Base-by-base conservation (phyloP, 1,140 invertebrate species). In the Sminthurinus signatus region DNA sequence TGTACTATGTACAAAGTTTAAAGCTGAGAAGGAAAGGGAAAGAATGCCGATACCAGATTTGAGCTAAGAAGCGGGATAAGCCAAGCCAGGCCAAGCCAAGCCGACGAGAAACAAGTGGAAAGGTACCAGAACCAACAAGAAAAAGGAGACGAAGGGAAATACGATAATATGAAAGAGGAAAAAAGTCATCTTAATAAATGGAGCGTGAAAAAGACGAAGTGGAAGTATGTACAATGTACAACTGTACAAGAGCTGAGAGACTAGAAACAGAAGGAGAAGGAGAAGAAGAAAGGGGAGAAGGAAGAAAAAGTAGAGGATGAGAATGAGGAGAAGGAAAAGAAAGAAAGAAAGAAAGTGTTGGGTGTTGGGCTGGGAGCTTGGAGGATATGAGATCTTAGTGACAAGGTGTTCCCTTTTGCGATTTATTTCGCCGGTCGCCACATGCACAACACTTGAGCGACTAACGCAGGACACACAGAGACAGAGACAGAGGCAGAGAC, bases 111-210 rank as follows among this genome's bases (percentile, higher is more conserved):
- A 28, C 50, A 28, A 39, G 36, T 48, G 46, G 8, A 48, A 48
- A 21, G 46, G 17, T 10, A 19, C 19, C 12, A 19, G 46, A 23
- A 48, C 46, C 5, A 28, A 52, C 8, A 25, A 28, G 2, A n/a
- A 52, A 23, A 52, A 21, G 19, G 23, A 52, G 50, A 48, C 12
- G 19, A 21, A 17, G 14, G 25, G 23, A 52, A 10, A 27, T 43
- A 52, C 48, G 57, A 60, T 60, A 50, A 60, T 57, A 65, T 60
- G 50, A 64, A 44, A 65, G 52, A 62, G 32, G 29, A 29, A 62
- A 64, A 62, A 64, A 68, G 66, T 68, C 62, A 68, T 68, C 62
- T 68, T 60, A 64, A 64, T 64, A 64, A 64, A 68, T 64, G 66
- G 66, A 68, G 62, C 66, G 66, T 64, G 62, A 68, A 68, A 61